A percentile compares a stretch with the other conserved stretches of the same genome.
phyloP scores from a whole-genome alignment of 2,888 invertebrate species.

The Stratiomys singularior region DNA sequence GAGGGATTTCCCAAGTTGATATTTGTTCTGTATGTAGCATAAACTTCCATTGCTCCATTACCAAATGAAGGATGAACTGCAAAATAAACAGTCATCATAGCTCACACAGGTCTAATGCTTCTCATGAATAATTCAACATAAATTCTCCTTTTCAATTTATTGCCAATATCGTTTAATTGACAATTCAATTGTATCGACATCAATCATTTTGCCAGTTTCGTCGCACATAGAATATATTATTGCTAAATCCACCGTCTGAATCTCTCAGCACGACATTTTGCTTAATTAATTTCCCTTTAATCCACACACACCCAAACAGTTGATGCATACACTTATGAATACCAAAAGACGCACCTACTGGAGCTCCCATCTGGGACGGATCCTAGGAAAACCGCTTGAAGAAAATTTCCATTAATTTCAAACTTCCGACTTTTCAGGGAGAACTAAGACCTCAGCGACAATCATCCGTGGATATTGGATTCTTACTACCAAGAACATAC shows the following conservation, averaged over 20 bases:
- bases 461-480: not conserved
- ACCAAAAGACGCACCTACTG: not conserved
- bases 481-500: not conserved
- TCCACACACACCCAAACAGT: not conserved
- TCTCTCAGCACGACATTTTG: conserved; percentile 20
- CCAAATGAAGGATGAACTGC: too few relatives aligned
- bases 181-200: conserved; percentile 23
- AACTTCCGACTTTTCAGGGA: conserved; percentile 2
- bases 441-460: not conserved
- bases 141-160: not conserved
- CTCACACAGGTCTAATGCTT: not conserved
- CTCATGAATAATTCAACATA: not conserved
- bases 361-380: not conserved
- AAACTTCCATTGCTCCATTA: too few relatives aligned
- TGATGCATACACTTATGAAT: too few relatives aligned
- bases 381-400: conserved; percentile 32
- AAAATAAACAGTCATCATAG: too few relatives aligned
- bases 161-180: conserved; percentile 10
- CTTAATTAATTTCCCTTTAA: conserved; percentile 33
- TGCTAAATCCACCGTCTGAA: not conserved
- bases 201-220: conserved; percentile 43
- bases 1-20: too few relatives aligned
- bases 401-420: conserved; percentile 35
- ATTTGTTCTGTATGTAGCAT: too few relatives aligned
- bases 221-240: conserved; percentile 15